These are phyloP conservation scores for Coenonympha glycerion DNA, from an alignment of 2,888 invertebrate genomes.

Conservation along the genomic window DNA sequence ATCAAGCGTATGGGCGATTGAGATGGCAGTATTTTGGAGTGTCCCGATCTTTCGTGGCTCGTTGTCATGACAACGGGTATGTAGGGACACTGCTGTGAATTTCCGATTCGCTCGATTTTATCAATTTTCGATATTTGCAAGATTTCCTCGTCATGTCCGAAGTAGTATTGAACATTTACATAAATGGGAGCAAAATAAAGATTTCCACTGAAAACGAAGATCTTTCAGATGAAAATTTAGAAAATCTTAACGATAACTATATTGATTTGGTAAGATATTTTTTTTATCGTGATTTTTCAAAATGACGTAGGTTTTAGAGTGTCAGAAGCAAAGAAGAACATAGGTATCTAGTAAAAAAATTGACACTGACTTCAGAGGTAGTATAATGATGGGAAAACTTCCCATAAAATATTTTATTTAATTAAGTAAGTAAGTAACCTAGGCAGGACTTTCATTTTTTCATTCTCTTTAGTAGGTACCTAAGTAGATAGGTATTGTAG, in stretches of 20 bases:
- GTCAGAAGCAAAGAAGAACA: background rate
- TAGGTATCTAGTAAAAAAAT: background rate
- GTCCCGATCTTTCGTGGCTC: constrained; percentile 36
- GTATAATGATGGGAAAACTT: too few relatives aligned
- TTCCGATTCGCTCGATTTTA: constrained; percentile 54
- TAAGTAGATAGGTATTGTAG: too few relatives aligned
- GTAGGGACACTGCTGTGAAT: constrained; percentile 52
- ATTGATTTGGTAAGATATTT: constrained; percentile 52
- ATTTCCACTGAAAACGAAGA: constrained; percentile 37
- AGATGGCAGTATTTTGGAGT: constrained; percentile 30
- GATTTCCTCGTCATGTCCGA: constrained; percentile 53
- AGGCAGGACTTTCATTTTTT: too few relatives aligned
- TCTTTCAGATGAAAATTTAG: constrained; percentile 28
- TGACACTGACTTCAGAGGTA: too few relatives aligned
- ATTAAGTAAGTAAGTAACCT: too few relatives aligned
- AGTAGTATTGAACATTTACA: constrained; percentile 43
- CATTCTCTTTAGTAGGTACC: too few relatives aligned
- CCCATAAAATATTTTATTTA: too few relatives aligned
- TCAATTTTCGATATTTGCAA: constrained; percentile 62
- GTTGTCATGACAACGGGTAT: constrained; percentile 60
- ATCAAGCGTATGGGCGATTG: constrained; percentile 33
- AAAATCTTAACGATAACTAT: constrained; percentile 39
- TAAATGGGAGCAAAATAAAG: constrained; percentile 38
- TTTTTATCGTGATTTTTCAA: background rate
- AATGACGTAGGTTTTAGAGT: background rate